Conservation (phyloP, 2,888 invertebrate species). For the Nemotelus nigrinus region DNA sequence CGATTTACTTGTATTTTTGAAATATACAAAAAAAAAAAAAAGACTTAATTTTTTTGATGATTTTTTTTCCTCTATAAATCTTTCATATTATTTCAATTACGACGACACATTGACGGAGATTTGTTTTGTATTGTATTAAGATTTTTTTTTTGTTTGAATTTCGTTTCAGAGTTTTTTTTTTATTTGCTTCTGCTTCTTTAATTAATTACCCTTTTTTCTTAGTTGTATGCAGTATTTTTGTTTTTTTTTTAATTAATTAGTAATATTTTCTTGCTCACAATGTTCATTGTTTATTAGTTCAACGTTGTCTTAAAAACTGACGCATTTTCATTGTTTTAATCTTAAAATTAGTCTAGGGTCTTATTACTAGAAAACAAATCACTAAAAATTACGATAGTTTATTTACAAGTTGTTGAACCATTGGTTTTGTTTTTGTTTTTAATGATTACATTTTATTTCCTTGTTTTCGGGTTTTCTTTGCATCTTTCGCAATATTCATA, state of each 20-base stretch:
- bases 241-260: background rate
- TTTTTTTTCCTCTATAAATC: background rate
- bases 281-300: background rate
- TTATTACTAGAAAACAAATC: slow-evolving; percentile 42
- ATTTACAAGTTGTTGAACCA: slow-evolving; percentile 33
- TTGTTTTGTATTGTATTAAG: slow-evolving; percentile 14
- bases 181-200: background rate
- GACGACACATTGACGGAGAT: slow-evolving; percentile 21
- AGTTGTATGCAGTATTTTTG: background rate
- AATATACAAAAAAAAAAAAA: slow-evolving; percentile 39
- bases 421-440: background rate
- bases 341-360: slow-evolving; percentile 30
- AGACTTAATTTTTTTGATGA: slow-evolving; percentile 1
- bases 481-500: background rate
- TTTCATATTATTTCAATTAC: slow-evolving; percentile 6
- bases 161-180: background rate
- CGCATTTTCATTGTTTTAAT: slow-evolving; percentile 1
- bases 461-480: slow-evolving; percentile 11
- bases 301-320: slow-evolving; percentile 27
- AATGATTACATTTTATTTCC: background rate
- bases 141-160: background rate
- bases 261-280: too few relatives aligned
- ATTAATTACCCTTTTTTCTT: slow-evolving; percentile 8
- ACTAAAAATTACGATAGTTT: slow-evolving; percentile 19
- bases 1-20: slow-evolving; percentile 2